phyloP scores from a whole-genome alignment of 1,140 invertebrate species.

The Lepidurus packardi region DNA sequence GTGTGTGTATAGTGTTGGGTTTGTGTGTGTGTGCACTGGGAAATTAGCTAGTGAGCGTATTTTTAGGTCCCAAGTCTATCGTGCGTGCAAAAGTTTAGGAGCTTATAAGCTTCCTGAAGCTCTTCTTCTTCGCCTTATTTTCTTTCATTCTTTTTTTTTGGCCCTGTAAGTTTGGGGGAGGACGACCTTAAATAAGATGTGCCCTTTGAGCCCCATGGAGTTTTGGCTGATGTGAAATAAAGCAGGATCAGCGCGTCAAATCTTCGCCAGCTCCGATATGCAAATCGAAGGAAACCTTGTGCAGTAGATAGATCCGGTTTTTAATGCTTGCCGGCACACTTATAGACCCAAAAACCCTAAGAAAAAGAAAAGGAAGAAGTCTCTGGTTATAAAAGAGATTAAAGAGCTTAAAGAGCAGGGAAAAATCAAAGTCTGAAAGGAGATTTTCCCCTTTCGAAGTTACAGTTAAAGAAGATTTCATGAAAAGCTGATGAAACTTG shows the following conservation, averaged over 20 bases:
- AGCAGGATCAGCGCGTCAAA: constrained; percentile 1
- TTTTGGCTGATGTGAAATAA: not conserved
- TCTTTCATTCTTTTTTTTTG: not conserved
- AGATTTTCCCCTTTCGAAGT: too few species aligned
- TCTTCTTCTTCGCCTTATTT: not conserved
- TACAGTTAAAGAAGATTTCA: too few species aligned
- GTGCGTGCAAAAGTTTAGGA: constrained; percentile 9
- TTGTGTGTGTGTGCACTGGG: not conserved
- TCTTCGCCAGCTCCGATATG: not conserved
- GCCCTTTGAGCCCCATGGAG: not conserved
- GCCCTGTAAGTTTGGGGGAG: too few species aligned
- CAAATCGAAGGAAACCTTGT: not conserved
- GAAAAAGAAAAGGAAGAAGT: not conserved
- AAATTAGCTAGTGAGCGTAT: constrained; percentile 19
- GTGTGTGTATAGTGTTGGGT: not conserved
- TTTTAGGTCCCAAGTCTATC: constrained; percentile 1
- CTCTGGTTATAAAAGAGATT: not conserved
- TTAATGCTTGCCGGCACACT: too few species aligned
- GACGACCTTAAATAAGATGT: not conserved
- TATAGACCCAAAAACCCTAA: too few species aligned
- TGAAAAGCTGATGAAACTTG: too few species aligned
- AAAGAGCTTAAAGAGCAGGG: not conserved
- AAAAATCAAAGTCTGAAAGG: too few species aligned
- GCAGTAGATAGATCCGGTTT: not conserved
- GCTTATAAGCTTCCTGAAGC: not conserved